Evolutionary conservation across 2,888 invertebrate genomes (phyloP).

Genomic region (Ptilodon capucinus): DNA sequence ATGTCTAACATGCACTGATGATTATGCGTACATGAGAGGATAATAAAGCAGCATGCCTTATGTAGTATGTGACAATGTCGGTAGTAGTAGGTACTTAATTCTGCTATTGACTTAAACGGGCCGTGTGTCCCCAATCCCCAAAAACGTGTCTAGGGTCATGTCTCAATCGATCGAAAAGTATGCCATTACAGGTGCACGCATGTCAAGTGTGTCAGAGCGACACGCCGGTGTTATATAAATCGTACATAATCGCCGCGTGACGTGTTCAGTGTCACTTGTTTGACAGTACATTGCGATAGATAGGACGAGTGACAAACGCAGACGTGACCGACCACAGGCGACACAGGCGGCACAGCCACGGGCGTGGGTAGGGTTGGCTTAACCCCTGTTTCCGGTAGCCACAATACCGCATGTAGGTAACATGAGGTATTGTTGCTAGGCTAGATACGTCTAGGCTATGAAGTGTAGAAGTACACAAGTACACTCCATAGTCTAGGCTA

Average conservation of each 20-base stretch:
- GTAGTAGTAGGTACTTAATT: background rate
- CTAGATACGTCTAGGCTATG: too few relatives aligned
- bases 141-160: conserved; percentile 25
- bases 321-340: conserved; percentile 2
- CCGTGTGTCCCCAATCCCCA: conserved; percentile 20
- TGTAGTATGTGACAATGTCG: background rate
- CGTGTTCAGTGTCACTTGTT: conserved; percentile 19
- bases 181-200: conserved; percentile 36
- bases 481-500: too few relatives aligned
- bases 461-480: too few relatives aligned
- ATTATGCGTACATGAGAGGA: too few relatives aligned
- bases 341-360: background rate
- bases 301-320: conserved; percentile 3
- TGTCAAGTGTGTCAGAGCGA: conserved; percentile 18
- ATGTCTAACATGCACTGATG: too few relatives aligned
- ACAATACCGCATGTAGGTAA: too few relatives aligned
- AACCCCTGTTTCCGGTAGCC: background rate
- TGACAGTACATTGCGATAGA: conserved; percentile 20
- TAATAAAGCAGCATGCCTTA: too few relatives aligned
- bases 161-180: conserved; percentile 31
- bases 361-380: background rate
- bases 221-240: conserved; percentile 41
- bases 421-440: too few relatives aligned
- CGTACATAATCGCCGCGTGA: conserved; percentile 33
- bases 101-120: conserved; percentile 11